Evolutionary conservation across 2,797 vertebrate species (phyloP).

Genomic region (Siniperca undulata): DNA sequence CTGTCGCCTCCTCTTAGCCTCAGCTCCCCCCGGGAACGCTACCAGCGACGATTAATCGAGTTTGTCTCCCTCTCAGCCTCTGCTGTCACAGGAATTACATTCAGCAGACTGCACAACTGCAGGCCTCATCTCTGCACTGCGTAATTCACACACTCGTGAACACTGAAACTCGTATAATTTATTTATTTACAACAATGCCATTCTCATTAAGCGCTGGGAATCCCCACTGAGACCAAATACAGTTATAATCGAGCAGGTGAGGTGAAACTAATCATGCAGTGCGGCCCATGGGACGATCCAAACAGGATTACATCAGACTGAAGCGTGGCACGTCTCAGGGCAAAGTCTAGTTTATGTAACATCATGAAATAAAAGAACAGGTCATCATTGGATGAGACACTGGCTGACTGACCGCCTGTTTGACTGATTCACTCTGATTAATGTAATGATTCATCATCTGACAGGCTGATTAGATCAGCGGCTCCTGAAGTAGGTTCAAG

Average conservation of each 20-base stretch:
- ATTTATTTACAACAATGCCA: background rate
- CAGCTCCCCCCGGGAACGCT: constrained; percentile 9
- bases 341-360: constrained; percentile 16
- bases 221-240: background rate
- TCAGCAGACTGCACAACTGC: constrained; percentile 16
- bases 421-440: constrained; percentile 45
- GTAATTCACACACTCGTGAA: constrained; percentile 12
- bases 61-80: constrained; percentile 30
- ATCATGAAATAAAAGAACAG: constrained; percentile 18
- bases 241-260: background rate
- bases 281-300: background rate
- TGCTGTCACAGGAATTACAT: constrained; percentile 30
- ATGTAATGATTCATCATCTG: constrained; percentile 27
- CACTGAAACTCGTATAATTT: background rate
- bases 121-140: constrained; percentile 10
- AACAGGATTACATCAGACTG: background rate
- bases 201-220: background rate
- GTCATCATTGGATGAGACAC: constrained; percentile 2
- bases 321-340: background rate
- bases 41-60: constrained; percentile 29
- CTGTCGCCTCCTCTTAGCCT: constrained; percentile 58
- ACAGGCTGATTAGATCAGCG: constrained; percentile 47
- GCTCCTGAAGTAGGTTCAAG: constrained; percentile 25
- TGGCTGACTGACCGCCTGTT: constrained; percentile 14
- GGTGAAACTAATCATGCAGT: background rate